Evolutionary conservation across 2,113 vertebrate genomes (phyloP).

Genomic region (Merops nubicus): DNA sequence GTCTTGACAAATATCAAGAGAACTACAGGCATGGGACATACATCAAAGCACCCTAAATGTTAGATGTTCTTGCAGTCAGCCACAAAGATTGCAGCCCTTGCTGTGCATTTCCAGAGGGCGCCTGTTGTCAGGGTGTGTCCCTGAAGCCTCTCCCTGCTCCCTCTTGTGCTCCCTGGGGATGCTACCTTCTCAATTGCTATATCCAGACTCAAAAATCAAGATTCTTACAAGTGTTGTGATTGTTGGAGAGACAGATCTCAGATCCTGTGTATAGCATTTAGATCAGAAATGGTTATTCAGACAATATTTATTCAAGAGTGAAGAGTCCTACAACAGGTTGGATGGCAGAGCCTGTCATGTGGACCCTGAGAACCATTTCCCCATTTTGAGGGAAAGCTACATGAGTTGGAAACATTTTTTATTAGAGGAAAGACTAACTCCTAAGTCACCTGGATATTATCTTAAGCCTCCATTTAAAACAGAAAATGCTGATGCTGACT

Average conservation of each 20-base stretch:
- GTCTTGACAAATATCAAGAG: not conserved
- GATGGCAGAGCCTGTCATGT: not conserved
- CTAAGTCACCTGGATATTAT: not conserved
- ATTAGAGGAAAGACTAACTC: not conserved
- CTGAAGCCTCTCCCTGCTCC: not conserved
- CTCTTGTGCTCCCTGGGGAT: not conserved
- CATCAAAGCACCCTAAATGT: not conserved
- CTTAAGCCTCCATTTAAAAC: not conserved
- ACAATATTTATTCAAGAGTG: not conserved
- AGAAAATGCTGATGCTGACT: conserved; percentile 16
- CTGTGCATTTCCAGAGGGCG: not conserved
- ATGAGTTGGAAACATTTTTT: not conserved
- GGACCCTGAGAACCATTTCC: not conserved
- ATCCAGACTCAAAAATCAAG: not conserved
- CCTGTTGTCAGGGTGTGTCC: not conserved
- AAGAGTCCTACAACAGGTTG: not conserved
- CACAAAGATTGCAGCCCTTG: not conserved
- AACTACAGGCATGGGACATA: not conserved
- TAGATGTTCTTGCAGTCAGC: not conserved
- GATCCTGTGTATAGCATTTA: not conserved
- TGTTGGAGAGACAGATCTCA: not conserved
- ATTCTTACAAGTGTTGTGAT: not conserved
- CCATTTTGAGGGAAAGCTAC: not conserved
- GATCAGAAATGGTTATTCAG: not conserved
- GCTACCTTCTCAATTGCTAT: not conserved